These are phyloP conservation scores for Lepidocyrtinus sp. DNA, from an alignment of 2,888 invertebrate genomes.

Conservation along the genomic window DNA sequence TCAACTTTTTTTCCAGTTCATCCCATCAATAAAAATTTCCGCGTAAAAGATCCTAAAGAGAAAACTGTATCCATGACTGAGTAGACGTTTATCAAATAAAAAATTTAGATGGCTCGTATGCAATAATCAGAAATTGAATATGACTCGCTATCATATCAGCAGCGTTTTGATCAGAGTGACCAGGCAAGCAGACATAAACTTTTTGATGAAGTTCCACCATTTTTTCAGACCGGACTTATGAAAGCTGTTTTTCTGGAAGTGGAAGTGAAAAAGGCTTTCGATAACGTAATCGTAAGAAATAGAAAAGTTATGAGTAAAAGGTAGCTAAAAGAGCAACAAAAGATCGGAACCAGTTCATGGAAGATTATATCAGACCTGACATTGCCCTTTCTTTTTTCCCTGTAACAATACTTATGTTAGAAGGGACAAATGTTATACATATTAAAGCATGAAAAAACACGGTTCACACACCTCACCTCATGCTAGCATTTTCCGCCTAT, in stretches of 20 bases:
- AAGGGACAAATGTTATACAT: not conserved
- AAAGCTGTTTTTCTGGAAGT: not conserved
- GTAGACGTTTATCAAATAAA: not conserved
- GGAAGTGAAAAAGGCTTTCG: not conserved
- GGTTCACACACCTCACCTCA: not conserved
- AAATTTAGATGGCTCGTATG: not conserved
- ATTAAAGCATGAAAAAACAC: not conserved
- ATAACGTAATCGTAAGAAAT: not conserved
- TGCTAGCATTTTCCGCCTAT: not conserved
- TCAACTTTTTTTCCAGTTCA: not conserved
- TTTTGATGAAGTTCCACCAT: not conserved
- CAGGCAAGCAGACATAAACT: too few relatives aligned
- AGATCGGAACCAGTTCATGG: too few relatives aligned
- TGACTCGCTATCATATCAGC: not conserved
- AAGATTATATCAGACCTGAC: slow-evolving; percentile 53
- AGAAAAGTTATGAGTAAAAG: slow-evolving; percentile 16
- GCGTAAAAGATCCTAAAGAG: not conserved
- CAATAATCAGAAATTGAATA: slow-evolving; percentile 6
- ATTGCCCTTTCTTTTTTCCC: slow-evolving; percentile 38
- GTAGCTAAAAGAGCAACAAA: slow-evolving; percentile 15
- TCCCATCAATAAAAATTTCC: slow-evolving; percentile 1
- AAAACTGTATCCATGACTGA: not conserved
- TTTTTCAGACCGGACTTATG: too few relatives aligned
- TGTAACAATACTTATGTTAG: slow-evolving; percentile 1
- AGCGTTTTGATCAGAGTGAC: not conserved